Evolutionary conservation across 2,797 vertebrate genomes (phyloP), one percentile per base, ranked within the genome.

Genomic region (Lepidocolaptes lacrymiger): DNA sequence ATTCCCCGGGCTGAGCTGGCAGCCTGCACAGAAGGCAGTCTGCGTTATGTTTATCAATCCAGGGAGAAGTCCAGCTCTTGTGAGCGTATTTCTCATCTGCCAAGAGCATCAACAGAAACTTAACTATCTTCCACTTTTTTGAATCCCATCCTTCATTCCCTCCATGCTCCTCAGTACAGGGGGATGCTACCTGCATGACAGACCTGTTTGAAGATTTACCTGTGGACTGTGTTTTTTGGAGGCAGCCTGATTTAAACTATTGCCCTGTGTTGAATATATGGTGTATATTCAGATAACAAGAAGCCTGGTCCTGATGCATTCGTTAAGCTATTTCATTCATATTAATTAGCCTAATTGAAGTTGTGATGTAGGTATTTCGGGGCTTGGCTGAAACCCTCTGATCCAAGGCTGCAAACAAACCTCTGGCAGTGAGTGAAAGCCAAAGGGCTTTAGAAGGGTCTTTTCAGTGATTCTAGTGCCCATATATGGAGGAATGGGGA

Each of bases 121-220:
- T 79, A 56, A 79, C 67, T 79, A n/a, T 79, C 67, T 90, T 68
- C 41, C 49, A 30, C 30, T 41, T 21, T 51, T 2, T 56, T 7
- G 18, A 52, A 67, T 62, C 58, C 24, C 7, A 3, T 30, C 55
- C 44, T 3, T 1, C 1, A 1, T 37, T 39, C 9, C 9, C 17
- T 62, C n/a, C 4, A 0, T 37, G 20, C 12, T n/a, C n/a, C 16
- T 66, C 0, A 1, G 13, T 14, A 34, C 10, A 1, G 2, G 10
- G 37, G 26, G 22, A 3, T 48, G n/a, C 32, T 27, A 23, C 17
- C 27, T 20, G 43, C 5, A 5, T 30, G 7, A 43, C 0, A 1
- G 32, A 79, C 26, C 23, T 2, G 2, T 43, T 12, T 5, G 55
- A 48, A 17, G 28, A 48, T 72, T 74, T 69, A 43, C 28, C 9